Evolutionary conservation across 2,113 vertebrate genomes (phyloP).

Genomic region (Setophaga kirtlandii): DNA sequence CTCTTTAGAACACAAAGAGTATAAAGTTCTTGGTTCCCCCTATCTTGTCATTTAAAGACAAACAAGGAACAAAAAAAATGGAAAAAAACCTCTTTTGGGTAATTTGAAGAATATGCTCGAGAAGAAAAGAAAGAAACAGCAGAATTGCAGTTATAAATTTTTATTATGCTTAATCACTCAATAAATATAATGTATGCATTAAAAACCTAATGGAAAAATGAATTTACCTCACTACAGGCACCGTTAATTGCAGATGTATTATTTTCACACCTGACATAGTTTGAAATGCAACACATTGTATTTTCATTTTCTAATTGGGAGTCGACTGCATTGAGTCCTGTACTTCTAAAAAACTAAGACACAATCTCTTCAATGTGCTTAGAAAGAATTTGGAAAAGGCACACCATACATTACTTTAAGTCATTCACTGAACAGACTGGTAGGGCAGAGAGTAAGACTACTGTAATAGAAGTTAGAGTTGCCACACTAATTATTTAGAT

Average conservation of each 20-base stretch:
- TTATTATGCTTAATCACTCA: background rate
- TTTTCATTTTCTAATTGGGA: background rate
- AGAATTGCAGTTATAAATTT: background rate
- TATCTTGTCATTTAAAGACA: background rate
- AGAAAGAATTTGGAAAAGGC: background rate
- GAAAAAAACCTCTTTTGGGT: accelerated
- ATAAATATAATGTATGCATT: background rate
- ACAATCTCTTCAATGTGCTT: background rate
- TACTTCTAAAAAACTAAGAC: background rate
- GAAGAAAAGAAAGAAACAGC: background rate
- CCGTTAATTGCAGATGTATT: background rate
- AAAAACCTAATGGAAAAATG: background rate
- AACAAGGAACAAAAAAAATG: background rate
- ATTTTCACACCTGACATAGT: background rate
- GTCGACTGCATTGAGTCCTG: background rate
- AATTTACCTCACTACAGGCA: background rate
- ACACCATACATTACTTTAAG: background rate
- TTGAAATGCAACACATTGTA: background rate
- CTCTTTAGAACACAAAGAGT: background rate
- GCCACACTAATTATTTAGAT: background rate
- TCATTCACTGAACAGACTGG: background rate
- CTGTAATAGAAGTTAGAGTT: background rate
- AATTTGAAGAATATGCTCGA: background rate
- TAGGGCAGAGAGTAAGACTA: background rate
- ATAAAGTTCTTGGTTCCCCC: background rate